Evolutionary conservation across 2,797 vertebrate species (phyloP).

Genomic region (Sebastes variabilis): DNA sequence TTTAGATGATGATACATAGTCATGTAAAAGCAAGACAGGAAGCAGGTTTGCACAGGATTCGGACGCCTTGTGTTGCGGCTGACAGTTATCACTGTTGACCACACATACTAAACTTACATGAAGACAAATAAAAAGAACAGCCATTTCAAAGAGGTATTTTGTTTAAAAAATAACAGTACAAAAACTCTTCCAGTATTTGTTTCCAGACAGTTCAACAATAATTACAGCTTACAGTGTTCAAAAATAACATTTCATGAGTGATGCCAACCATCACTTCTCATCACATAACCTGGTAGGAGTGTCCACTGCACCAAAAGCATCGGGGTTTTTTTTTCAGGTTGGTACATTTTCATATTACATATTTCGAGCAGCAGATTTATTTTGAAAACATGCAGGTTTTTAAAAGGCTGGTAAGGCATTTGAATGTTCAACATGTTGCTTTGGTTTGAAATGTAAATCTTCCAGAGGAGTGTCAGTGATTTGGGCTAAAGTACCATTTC

Average conservation of each 20-base stretch:
- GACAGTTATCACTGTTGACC: neutral
- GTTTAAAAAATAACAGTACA: constrained; percentile 62
- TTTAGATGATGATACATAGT: neutral
- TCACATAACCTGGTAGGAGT: neutral
- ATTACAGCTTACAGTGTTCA: constrained; percentile 49
- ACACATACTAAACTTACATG: neutral
- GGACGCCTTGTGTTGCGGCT: neutral
- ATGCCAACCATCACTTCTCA: neutral
- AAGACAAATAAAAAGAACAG: neutral
- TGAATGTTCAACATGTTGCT: constrained; percentile 46
- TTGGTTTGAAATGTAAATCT: constrained; percentile 64
- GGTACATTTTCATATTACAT: neutral
- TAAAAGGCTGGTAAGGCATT: constrained; percentile 59
- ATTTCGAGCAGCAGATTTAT: constrained; percentile 25
- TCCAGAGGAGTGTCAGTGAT: constrained; percentile 23
- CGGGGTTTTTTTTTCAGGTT: neutral
- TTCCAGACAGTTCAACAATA: constrained; percentile 31
- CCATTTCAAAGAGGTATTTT: constrained; percentile 35
- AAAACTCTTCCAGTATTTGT: constrained; percentile 43
- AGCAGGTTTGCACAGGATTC: neutral
- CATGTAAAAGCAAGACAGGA: neutral
- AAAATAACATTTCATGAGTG: constrained; percentile 47
- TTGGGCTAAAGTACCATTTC: constrained; percentile 27
- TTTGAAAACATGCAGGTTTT: constrained; percentile 51
- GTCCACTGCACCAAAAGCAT: neutral